Evolutionary conservation across 2,888 invertebrate species (phyloP).

Genomic region (Aethes cnicana): DNA sequence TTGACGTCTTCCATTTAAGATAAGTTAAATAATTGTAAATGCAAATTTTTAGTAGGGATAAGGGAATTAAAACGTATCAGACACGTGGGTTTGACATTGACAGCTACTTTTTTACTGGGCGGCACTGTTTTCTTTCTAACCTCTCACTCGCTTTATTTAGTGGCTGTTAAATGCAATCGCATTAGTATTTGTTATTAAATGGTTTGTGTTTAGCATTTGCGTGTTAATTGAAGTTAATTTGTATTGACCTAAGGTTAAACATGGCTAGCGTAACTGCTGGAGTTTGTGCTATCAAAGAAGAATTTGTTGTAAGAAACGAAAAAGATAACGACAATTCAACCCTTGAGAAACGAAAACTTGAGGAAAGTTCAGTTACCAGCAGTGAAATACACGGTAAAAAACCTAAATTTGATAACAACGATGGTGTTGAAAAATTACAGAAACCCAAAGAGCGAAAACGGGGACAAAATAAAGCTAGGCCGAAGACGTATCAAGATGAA

Average conservation of each 20-base stretch:
- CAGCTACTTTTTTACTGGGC: background rate
- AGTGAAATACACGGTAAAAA: constrained; percentile 48
- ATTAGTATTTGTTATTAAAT: no score
- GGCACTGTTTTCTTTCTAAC: background rate
- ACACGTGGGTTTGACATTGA: constrained; percentile 29
- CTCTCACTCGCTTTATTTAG: no score
- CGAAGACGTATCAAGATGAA: constrained; percentile 84
- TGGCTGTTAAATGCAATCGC: no score
- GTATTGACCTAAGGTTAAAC: constrained; percentile 15
- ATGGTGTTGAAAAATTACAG: constrained; percentile 32
- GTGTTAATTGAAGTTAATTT: no score
- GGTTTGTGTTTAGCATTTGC: no score
- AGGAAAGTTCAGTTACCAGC: constrained; percentile 38
- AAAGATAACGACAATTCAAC: constrained; percentile 38
- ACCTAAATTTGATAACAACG: constrained; percentile 43
- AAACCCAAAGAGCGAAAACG: constrained; percentile 60
- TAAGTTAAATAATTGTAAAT: no score
- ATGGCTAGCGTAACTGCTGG: constrained; percentile 60
- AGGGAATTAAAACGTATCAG: background rate
- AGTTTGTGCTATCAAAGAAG: constrained; percentile 69
- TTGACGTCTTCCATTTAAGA: no score
- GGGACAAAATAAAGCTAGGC: constrained; percentile 91
- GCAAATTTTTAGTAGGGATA: background rate
- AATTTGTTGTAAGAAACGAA: constrained; percentile 54
- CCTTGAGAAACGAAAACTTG: constrained; percentile 57